Evolutionary conservation across 2,888 invertebrate species (phyloP).

Genomic region (Fragum fragum): DNA sequence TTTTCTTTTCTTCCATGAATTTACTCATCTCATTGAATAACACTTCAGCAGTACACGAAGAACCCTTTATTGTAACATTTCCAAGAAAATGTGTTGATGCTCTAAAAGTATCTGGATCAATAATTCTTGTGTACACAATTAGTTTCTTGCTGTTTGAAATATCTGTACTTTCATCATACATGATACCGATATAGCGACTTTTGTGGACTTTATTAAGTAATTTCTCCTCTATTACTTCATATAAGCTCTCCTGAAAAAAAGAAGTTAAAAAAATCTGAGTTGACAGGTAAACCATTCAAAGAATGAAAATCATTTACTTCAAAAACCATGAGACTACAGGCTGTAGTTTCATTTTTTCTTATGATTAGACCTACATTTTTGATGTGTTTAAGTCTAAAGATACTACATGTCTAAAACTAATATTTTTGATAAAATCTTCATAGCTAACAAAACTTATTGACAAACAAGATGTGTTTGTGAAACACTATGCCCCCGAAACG

Average conservation of each 20-base stretch:
- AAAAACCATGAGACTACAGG: no score
- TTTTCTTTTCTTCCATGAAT: constrained; percentile 18
- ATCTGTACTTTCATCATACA: constrained; percentile 25
- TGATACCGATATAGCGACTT: not conserved
- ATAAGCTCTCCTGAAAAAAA: constrained; percentile 8
- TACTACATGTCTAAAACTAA: no score
- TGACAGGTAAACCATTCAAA: no score
- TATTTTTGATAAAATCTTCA: no score
- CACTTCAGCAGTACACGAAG: constrained; percentile 25
- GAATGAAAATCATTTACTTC: no score
- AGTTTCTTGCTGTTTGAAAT: constrained; percentile 14
- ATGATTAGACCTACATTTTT: no score
- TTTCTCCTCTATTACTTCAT: not conserved
- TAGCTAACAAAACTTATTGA: no score
- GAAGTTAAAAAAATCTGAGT: not conserved
- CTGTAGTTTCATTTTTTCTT: no score
- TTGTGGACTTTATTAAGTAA: not conserved
- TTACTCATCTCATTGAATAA: constrained; percentile 1
- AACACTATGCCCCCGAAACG: no score
- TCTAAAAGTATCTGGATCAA: not conserved
- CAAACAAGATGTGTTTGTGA: no score
- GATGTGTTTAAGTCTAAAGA: no score
- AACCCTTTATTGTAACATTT: constrained; percentile 27
- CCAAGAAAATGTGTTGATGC: constrained; percentile 31
- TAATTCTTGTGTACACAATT: not conserved